Base-by-base conservation (phyloP, 2,888 invertebrate genomes). In the Dorcus hopei region DNA sequence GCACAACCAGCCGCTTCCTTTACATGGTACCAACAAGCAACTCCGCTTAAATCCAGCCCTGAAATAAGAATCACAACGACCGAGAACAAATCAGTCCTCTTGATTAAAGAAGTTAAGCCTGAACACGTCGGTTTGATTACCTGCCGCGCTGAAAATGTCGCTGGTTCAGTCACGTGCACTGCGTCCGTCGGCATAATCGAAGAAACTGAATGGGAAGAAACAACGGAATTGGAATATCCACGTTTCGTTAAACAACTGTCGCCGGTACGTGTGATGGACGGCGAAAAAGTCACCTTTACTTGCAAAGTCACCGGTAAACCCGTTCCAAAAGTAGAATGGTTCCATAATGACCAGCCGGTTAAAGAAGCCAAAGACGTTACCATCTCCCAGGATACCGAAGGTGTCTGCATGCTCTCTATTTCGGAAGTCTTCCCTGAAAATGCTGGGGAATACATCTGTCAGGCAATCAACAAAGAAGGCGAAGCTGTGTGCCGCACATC, bases 381-480 rank as follows among this genome's bases (percentile, higher is more conserved):
- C 9, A 85, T 91, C 54, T 82, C 85, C 41, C 90, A 92, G 76
- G 88, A 89, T 70, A 83, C 85, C 63, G 89, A 91, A 71, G 95
- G 94, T 62, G 80, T 86, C 59, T 93, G 93, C 72, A 88, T 87
- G 74, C 81, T 96, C 66, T 85, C 87, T 63, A 91, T 95, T 67
- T 85, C 86, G 64, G 93, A 95, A 84, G 93, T 93, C 52, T 93
- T 93, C 72, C 92, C 93, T 9, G 95, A 95, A 83, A 92, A 95
- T 82, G 87, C 90, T 70, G 95, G 95, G 59, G 87, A 85, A 74
- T 96, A 96, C 76, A 86, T 85, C 59, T 95, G 95, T 77, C 83
- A 84, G 70, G 95, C 94, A 51, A 82, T 83, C 53, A 96, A 95
- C 80, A 85, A 87, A 70, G 85, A 89, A 70, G 97, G 97, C 67